Conservation (phyloP, 2,797 vertebrate genomes). For the Sternarchorhynchus goeldii region DNA sequence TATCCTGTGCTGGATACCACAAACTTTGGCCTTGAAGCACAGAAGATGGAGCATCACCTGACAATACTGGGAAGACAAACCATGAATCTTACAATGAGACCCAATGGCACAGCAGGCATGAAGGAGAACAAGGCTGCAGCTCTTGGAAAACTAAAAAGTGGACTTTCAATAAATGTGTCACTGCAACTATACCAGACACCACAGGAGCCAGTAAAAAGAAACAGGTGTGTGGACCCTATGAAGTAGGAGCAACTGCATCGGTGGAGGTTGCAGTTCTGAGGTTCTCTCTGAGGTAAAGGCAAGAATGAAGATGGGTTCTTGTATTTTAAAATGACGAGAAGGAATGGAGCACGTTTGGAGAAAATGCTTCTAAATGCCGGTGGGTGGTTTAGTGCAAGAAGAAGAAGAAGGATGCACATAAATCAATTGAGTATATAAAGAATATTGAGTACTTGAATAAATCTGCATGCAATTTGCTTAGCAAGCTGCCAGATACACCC, state of each 20-base stretch:
- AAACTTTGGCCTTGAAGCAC: constrained; percentile 58
- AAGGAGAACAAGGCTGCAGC: constrained; percentile 10
- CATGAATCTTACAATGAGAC: constrained; percentile 20
- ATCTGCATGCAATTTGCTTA: too few relatives aligned
- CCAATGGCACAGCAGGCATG: neutral
- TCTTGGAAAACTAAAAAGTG: constrained; percentile 14
- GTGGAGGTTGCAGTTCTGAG: neutral
- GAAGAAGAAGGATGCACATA: too few relatives aligned
- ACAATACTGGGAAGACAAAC: constrained; percentile 12
- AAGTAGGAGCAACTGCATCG: neutral
- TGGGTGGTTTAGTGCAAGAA: too few relatives aligned
- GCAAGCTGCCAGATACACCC: too few relatives aligned
- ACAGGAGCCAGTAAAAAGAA: neutral
- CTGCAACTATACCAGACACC: neutral
- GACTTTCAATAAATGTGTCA: constrained; percentile 25
- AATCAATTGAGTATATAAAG: too few relatives aligned
- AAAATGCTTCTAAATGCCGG: too few relatives aligned
- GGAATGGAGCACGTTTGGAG: too few relatives aligned
- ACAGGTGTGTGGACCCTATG: neutral
- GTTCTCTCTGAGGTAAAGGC: neutral
- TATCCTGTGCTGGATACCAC: constrained; percentile 53
- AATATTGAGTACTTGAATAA: too few relatives aligned
- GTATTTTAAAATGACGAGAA: too few relatives aligned
- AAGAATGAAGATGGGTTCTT: too few relatives aligned
- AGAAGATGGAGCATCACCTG: constrained; percentile 50